A percentile compares a stretch with the other conserved stretches of the same genome.
Evolutionary conservation across 2,888 invertebrate genomes (phyloP).

Genomic region (Leuctra nigra): DNA sequence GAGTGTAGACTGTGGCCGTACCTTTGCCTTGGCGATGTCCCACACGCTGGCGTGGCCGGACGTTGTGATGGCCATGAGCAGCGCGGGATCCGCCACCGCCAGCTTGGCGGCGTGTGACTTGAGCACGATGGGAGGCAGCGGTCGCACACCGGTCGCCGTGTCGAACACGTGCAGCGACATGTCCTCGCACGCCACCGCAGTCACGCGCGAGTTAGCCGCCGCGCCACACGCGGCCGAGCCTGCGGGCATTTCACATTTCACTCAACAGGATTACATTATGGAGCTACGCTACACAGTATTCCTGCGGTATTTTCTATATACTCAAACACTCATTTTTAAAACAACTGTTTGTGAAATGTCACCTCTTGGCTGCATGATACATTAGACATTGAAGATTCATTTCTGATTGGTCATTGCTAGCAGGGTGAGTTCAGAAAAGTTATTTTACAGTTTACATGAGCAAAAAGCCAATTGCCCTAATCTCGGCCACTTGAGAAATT

Average conservation of each 20-base stretch:
- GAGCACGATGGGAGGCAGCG: conserved; percentile 49
- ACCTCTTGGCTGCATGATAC: no score
- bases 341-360: background rate
- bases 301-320: no score
- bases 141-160: conserved; percentile 42
- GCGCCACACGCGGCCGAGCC: conserved; percentile 55
- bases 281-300: no score
- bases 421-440: no score
- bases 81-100: conserved; percentile 42
- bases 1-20: no score
- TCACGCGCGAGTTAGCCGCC: conserved; percentile 52
- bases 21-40: conserved; percentile 51
- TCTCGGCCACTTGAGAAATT: no score
- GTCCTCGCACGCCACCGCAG: conserved; percentile 61
- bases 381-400: no score
- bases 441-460: no score
- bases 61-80: conserved; percentile 49
- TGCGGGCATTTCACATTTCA: no score
- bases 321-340: background rate
- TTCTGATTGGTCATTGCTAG: no score
- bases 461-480: no score
- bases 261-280: no score
- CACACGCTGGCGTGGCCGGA: conserved; percentile 50
- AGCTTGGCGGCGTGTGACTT: conserved; percentile 54
- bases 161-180: conserved; percentile 57